Evolutionary conservation across 2,797 vertebrate genomes (phyloP).

Genomic region (Aeoliscus strigatus): DNA sequence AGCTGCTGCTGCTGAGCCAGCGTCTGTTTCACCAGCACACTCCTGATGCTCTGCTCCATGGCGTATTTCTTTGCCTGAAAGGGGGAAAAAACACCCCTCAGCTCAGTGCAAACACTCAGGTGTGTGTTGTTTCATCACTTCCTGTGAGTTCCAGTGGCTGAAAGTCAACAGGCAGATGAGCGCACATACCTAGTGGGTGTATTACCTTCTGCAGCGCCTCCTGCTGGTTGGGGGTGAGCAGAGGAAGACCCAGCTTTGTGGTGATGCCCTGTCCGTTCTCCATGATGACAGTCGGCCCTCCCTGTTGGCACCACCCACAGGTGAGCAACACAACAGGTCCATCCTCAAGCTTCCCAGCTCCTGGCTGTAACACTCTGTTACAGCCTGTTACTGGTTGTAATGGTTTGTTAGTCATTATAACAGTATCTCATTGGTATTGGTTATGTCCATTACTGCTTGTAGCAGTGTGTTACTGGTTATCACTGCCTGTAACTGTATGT

Average conservation of each 20-base stretch:
- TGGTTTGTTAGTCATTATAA: no score
- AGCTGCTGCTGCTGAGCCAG: slow-evolving; percentile 91
- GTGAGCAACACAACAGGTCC: slow-evolving; percentile 7
- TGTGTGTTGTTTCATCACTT: no score
- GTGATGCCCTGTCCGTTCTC: slow-evolving; percentile 89
- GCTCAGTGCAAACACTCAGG: background rate
- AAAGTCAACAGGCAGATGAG: no score
- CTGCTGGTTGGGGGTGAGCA: slow-evolving; percentile 89
- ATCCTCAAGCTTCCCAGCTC: background rate
- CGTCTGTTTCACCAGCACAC: slow-evolving; percentile 89
- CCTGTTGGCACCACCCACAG: slow-evolving; percentile 29
- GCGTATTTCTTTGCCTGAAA: slow-evolving; percentile 95
- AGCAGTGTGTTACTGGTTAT: no score
- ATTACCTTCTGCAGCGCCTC: slow-evolving; percentile 91
- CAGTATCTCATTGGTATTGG: no score
- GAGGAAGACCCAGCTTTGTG: slow-evolving; percentile 88
- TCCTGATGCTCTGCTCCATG: slow-evolving; percentile 97
- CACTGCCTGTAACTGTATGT: no score
- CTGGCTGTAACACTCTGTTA: no score
- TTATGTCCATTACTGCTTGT: no score
- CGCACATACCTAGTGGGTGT: background rate
- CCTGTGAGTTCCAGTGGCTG: no score
- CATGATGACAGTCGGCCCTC: slow-evolving; percentile 78
- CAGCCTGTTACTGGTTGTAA: no score
- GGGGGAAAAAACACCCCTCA: slow-evolving; percentile 22